Base-by-base conservation (phyloP, 2,797 vertebrate species). In the Arnoldichthys spilopterus region DNA sequence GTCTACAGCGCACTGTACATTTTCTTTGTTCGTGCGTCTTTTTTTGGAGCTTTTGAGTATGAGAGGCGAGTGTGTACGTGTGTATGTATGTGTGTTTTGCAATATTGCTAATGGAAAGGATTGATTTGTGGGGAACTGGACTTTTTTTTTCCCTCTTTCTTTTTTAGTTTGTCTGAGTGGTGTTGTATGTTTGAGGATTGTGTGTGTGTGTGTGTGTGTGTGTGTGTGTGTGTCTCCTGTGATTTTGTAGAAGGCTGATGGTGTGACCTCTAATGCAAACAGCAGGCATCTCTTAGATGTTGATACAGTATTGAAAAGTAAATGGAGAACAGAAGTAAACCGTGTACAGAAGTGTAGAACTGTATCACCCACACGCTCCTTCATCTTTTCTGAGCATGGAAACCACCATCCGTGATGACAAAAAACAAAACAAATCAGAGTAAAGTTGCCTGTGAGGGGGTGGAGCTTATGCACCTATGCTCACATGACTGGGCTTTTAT, bases 81-180 rank as follows among this genome's bases (percentile, higher is more conserved):
- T 15, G 43, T 13, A 3, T 45, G 3, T 12, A 13, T 45, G 11
- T 43, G 43, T 12, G 0, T 79, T 81, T 64, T 79, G 76, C 40
- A 58, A 45, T 26, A 68, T 68, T 73, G 51, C 66, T 77, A 64
- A 75, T 82, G 26, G 32, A 63, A 73, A 67, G 54, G 71, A 78
- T 82, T 82, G 73, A 79, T 24, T 76, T 47, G 92, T 95, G 94
- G 94, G 94, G 94, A 96, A 90, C 93, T 95, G 92, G 94, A 94
- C 92, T 80, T 72, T 80, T 81, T 81, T 70, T 56, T 54, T 58
- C 61, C 8, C 56, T 70, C 47, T 40, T 54, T 0, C 13, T 75
- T 45, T 69, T n/a, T 54, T 49, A 32, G 43, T 67, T 26, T 75
- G 72, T 76, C 47, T 22, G 40, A 49, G 68, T 30, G 47, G 47